phyloP scores from a whole-genome alignment of 2,797 vertebrate species.

The Siniperca undulata region DNA sequence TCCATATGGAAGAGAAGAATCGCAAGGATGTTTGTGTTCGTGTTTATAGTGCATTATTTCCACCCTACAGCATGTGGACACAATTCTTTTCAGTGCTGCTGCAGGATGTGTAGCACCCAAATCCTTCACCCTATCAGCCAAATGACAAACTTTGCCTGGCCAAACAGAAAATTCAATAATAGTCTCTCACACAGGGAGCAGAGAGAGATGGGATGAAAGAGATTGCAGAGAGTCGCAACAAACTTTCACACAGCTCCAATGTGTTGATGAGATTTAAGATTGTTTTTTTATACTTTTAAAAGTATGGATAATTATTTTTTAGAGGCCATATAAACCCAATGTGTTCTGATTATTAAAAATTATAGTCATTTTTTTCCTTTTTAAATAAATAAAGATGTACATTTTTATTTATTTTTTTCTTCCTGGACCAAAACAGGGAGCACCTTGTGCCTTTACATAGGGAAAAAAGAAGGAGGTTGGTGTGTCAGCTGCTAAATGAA shows the following conservation, averaged over 20 bases:
- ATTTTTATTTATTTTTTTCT: background rate
- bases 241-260: background rate
- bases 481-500: background rate
- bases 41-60: conserved; percentile 35
- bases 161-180: background rate
- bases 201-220: background rate
- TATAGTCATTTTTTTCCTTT: background rate
- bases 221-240: background rate
- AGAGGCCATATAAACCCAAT: background rate
- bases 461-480: background rate
- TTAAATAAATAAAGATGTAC: background rate
- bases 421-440: background rate
- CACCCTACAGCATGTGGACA: conserved; percentile 2
- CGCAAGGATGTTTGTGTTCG: background rate
- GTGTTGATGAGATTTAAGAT: background rate
- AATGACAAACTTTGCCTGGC: conserved; percentile 13
- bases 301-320: background rate
- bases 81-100: background rate
- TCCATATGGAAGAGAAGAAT: background rate
- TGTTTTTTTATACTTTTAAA: background rate
- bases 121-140: conserved; percentile 26
- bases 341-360: background rate
- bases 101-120: conserved; percentile 3
- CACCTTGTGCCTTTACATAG: background rate
- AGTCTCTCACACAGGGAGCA: background rate